Evolutionary conservation across 2,113 vertebrate species (phyloP).

Genomic region (Bos javanicus): DNA sequence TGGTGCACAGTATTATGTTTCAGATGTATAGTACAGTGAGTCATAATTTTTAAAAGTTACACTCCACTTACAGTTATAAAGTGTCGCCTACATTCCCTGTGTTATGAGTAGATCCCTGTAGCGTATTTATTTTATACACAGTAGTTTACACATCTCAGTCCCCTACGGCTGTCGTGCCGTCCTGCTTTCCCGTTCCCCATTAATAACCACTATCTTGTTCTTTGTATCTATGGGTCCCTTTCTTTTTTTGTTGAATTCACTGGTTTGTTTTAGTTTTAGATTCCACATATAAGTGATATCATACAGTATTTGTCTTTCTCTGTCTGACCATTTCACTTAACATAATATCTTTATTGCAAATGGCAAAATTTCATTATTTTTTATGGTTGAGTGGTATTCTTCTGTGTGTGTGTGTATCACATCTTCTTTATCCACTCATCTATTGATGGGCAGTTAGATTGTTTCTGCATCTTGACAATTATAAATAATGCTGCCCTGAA

Average conservation of each 20-base stretch:
- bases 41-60: neutral
- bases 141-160: too few species aligned
- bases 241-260: neutral
- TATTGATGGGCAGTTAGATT: neutral
- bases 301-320: neutral
- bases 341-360: neutral
- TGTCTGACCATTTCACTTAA: neutral
- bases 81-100: too few species aligned
- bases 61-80: neutral
- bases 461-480: neutral
- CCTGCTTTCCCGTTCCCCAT: neutral
- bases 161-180: accelerated
- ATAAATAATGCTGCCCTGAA: neutral
- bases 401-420: neutral
- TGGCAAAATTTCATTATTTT: neutral
- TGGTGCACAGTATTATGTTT: neutral
- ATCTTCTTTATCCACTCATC: neutral
- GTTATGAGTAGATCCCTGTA: neutral
- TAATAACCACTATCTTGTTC: neutral
- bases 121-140: neutral
- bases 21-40: neutral
- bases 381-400: neutral
- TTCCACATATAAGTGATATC: neutral
- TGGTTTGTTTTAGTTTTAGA: neutral
- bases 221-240: neutral